Conservation (phyloP, 2,888 invertebrate genomes). For the Lymantria dispar region DNA sequence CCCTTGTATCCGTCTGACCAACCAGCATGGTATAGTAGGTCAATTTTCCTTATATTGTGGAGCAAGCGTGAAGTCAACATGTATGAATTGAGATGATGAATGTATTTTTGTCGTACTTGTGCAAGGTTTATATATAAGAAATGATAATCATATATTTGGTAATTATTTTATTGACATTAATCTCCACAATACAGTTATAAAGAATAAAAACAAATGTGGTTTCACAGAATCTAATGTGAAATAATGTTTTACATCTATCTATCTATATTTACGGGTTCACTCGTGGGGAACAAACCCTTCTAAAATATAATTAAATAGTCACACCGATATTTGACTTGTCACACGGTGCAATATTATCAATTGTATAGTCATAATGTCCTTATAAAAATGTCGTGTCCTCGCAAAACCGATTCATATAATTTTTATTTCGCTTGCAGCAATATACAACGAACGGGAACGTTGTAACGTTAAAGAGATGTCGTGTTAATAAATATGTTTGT, state of each 20-base stretch:
- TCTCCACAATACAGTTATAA: slow-evolving; percentile 62
- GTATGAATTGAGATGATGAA: too few species aligned
- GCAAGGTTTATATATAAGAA: too few species aligned
- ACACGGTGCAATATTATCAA: too few species aligned
- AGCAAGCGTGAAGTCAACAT: too few species aligned
- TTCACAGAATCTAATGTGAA: slow-evolving; percentile 38
- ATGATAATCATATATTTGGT: slow-evolving; percentile 29
- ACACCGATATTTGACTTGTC: too few species aligned
- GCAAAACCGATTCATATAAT: slow-evolving; percentile 9
- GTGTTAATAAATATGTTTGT: slow-evolving; percentile 19
- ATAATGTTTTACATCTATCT: slow-evolving; percentile 30
- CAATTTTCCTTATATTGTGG: too few species aligned
- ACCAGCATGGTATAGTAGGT: too few species aligned
- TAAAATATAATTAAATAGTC: neutral
- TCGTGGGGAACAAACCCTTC: slow-evolving; percentile 18
- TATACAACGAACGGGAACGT: slow-evolving; percentile 2
- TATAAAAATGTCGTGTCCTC: slow-evolving; percentile 27
- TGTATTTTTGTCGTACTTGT: too few species aligned
- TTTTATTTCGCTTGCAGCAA: slow-evolving; percentile 1
- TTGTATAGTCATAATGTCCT: neutral
- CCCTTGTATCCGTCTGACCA: too few species aligned
- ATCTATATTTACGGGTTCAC: slow-evolving; percentile 39
- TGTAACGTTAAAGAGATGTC: slow-evolving; percentile 1
- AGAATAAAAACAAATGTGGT: slow-evolving; percentile 54
- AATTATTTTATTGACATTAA: slow-evolving; percentile 66